phyloP scores from a whole-genome alignment of 2,888 invertebrate genomes.

The Cerastoderma edule region DNA sequence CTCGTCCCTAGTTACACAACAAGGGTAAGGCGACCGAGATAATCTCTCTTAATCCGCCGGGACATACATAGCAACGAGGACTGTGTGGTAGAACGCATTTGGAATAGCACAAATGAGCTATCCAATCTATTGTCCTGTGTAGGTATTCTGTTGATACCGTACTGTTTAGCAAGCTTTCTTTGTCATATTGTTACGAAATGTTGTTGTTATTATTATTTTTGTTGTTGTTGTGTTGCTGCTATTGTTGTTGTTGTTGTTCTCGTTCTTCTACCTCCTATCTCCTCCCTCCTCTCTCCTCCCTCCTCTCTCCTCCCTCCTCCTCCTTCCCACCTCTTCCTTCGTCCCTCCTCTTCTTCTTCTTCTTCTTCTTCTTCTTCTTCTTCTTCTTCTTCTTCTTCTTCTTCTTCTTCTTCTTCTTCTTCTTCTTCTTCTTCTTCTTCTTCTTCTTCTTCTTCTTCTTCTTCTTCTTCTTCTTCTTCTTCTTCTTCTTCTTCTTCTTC shows the following conservation, averaged over 20 bases:
- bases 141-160: too few species aligned
- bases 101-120: too few species aligned
- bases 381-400: neutral
- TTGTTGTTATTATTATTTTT: too few species aligned
- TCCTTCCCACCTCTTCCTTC: neutral
- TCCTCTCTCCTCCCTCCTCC: neutral
- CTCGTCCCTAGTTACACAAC: too few species aligned
- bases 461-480: neutral
- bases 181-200: too few species aligned
- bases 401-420: neutral
- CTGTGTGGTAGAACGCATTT: too few species aligned
- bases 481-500: neutral
- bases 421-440: neutral
- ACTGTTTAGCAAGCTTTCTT: too few species aligned
- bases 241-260: neutral
- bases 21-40: too few species aligned
- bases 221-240: too few species aligned
- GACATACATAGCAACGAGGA: too few species aligned
- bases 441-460: neutral
- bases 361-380: neutral
- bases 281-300: neutral
- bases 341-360: neutral
- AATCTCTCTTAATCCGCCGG: too few species aligned
- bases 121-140: too few species aligned
- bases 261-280: neutral